These are phyloP conservation scores for Anaspis maculata DNA, from an alignment of 2,888 invertebrate genomes.

Conservation along the genomic window DNA sequence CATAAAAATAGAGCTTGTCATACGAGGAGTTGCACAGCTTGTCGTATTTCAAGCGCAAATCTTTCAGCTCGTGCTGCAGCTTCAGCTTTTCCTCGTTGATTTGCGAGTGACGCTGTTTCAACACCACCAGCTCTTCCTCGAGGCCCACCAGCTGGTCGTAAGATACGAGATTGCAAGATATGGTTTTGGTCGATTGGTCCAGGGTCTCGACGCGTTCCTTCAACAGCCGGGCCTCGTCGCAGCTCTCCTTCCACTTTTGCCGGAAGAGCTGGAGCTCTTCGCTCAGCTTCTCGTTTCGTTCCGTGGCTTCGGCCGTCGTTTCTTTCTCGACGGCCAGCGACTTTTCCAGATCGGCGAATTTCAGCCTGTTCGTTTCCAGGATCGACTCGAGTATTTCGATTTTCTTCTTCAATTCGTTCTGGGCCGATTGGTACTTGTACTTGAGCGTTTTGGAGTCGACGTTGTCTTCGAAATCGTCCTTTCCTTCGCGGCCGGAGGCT, in stretches of 20 bases:
- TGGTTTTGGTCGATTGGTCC: slow-evolving; percentile 20
- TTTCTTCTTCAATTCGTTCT: slow-evolving; percentile 35
- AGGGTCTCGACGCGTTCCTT: slow-evolving; percentile 38
- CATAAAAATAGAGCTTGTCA: slow-evolving; percentile 50
- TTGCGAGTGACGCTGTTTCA: slow-evolving; percentile 65
- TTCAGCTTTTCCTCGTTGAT: slow-evolving; percentile 55
- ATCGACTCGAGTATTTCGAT: slow-evolving; percentile 34
- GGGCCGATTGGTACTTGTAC: slow-evolving; percentile 37
- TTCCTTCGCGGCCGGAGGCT: slow-evolving; percentile 2
- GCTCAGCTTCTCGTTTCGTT: slow-evolving; percentile 29
- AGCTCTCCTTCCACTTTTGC: slow-evolving; percentile 43
- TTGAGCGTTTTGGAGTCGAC: slow-evolving; percentile 39
- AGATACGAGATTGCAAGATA: slow-evolving; percentile 23
- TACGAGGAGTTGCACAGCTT: slow-evolving; percentile 51
- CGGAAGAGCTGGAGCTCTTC: slow-evolving; percentile 35
- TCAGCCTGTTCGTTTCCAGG: slow-evolving; percentile 27
- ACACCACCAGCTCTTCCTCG: slow-evolving; percentile 63
- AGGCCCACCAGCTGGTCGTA: slow-evolving; percentile 52
- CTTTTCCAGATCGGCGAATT: slow-evolving; percentile 30
- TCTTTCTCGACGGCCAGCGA: slow-evolving; percentile 28
- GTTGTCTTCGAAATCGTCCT: slow-evolving; percentile 17
- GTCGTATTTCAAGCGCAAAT: slow-evolving; percentile 52
- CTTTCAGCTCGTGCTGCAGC: slow-evolving; percentile 52
- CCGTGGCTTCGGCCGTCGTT: slow-evolving; percentile 21
- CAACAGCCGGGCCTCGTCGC: slow-evolving; percentile 44